phyloP scores from a whole-genome alignment of 2,888 invertebrate genomes.

The Sympetrum striolatum region DNA sequence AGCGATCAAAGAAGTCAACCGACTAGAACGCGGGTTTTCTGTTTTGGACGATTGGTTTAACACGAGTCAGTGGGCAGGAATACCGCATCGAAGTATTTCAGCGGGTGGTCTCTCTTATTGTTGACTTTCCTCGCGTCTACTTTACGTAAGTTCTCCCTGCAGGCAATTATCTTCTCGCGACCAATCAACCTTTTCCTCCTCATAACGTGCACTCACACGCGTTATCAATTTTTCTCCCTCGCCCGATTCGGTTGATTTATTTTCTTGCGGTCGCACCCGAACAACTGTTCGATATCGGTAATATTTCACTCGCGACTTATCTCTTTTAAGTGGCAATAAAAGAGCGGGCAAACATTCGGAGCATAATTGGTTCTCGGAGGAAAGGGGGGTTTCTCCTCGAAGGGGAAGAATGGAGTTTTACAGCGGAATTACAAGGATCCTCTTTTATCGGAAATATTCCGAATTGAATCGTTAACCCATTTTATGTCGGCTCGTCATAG shows the following conservation, averaged over 20 bases:
- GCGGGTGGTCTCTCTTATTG: too few relatives aligned
- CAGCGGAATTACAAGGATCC: too few relatives aligned
- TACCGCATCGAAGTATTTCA: too few relatives aligned
- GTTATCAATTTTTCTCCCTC: neutral
- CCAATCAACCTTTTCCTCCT: neutral
- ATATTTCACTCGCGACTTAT: neutral
- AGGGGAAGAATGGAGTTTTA: neutral
- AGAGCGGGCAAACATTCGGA: neutral
- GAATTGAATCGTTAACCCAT: too few relatives aligned
- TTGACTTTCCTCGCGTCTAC: too few relatives aligned
- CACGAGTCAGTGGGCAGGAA: too few relatives aligned
- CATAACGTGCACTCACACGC: neutral
- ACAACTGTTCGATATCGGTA: neutral
- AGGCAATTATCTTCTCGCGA: neutral
- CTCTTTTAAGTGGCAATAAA: neutral
- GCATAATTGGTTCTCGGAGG: neutral
- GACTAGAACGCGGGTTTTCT: too few relatives aligned
- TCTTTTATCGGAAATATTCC: too few relatives aligned
- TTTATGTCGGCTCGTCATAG: too few relatives aligned
- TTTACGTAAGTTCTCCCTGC: too few relatives aligned
- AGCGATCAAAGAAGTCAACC: too few relatives aligned
- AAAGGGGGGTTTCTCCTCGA: neutral
- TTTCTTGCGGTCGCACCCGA: neutral
- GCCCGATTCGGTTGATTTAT: neutral
- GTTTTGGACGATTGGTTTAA: too few relatives aligned